Evolutionary conservation across 2,888 invertebrate genomes (phyloP).

Genomic region (Myathropa florea): DNA sequence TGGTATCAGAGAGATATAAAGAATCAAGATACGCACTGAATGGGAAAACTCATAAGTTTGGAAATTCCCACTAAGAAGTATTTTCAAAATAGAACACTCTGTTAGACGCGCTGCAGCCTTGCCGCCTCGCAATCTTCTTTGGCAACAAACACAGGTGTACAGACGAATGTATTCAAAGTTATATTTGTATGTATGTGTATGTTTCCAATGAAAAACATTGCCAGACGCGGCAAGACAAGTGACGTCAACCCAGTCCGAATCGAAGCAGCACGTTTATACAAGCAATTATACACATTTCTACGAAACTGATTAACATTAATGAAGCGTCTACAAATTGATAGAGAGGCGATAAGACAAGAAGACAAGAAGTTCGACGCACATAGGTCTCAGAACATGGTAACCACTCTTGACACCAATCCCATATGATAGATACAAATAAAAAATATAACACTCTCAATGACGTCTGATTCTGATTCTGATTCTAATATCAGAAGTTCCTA

Average conservation of each 20-base stretch:
- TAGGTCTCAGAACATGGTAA: not conserved
- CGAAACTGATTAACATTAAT: slow-evolving; percentile 19
- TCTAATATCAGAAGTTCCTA: slow-evolving; percentile 16
- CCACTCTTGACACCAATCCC: slow-evolving; percentile 22
- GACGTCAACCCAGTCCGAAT: slow-evolving; percentile 23
- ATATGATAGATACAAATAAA: slow-evolving; percentile 7
- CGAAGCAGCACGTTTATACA: slow-evolving; percentile 18
- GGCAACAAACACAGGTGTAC: not conserved
- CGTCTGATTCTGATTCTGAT: slow-evolving; percentile 1
- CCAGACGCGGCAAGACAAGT: slow-evolving; percentile 38
- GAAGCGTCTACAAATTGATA: slow-evolving; percentile 3
- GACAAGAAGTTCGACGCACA: not conserved
- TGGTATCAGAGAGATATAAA: not conserved
- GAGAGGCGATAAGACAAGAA: slow-evolving; percentile 19
- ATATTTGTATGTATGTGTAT: not conserved
- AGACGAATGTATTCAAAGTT: not conserved
- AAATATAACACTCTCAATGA: slow-evolving; percentile 5
- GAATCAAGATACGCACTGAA: slow-evolving; percentile 7
- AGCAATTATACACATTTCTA: slow-evolving; percentile 9
- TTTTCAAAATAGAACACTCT: slow-evolving; percentile 34
- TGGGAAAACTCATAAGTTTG: slow-evolving; percentile 17
- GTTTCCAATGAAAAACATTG: not conserved
- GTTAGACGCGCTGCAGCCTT: slow-evolving; percentile 12
- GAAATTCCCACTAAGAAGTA: slow-evolving; percentile 27
- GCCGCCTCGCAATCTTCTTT: not conserved